Evolutionary conservation across 2,113 vertebrate species (phyloP).

Genomic region (Microcebus jonahi): DNA sequence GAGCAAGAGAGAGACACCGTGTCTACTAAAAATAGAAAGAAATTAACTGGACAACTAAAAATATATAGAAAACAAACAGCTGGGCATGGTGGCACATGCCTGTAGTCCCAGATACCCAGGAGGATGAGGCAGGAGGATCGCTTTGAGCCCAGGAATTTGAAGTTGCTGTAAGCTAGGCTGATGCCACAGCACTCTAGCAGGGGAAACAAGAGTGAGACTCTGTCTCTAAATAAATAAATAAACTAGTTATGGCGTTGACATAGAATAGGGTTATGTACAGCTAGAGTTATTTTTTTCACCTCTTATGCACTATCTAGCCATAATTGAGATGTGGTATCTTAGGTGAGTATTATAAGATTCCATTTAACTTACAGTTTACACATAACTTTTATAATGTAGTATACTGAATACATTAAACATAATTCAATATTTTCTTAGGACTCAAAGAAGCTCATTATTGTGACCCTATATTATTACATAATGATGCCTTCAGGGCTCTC

Average conservation of each 20-base stretch:
- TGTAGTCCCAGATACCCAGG: too few relatives aligned
- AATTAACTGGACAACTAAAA: too few relatives aligned
- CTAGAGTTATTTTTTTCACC: not conserved
- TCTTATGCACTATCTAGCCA: not conserved
- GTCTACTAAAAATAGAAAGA: too few relatives aligned
- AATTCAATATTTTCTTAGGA: conserved; percentile 43
- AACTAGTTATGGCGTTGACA: not conserved
- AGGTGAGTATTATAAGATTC: not conserved
- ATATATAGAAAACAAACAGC: too few relatives aligned
- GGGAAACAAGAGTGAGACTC: too few relatives aligned
- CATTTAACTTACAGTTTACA: conserved; percentile 23
- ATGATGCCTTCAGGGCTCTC: not conserved
- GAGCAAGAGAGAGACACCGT: too few relatives aligned
- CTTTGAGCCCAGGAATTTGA: too few relatives aligned
- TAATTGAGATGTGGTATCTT: conserved; percentile 2
- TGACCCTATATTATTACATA: not conserved
- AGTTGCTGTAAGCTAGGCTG: too few relatives aligned
- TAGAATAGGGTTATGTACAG: not conserved
- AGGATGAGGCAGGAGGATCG: too few relatives aligned
- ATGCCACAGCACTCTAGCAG: too few relatives aligned
- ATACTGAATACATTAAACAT: not conserved
- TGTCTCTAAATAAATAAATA: not conserved
- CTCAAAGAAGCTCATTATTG: not conserved
- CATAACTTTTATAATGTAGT: not conserved
- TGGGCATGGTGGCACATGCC: too few relatives aligned